Percentiles rank a stretch among this genome's conserved stretches.
phyloP scores from a whole-genome alignment of 2,797 vertebrate species.

The Tachyglossus aculeatus region DNA sequence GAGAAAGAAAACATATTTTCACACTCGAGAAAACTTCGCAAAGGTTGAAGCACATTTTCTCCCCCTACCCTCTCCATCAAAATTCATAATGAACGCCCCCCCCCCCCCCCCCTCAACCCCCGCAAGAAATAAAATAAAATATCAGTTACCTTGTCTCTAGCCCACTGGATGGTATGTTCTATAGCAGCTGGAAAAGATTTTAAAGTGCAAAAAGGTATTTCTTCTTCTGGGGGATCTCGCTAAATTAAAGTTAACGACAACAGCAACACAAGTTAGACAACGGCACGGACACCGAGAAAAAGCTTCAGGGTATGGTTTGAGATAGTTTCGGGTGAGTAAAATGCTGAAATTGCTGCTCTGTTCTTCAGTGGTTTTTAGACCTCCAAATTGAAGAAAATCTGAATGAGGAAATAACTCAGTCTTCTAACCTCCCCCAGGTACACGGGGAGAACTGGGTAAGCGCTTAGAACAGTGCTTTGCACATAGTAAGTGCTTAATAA shows the following conservation, averaged over 20 bases:
- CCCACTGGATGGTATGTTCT: constrained; percentile 99
- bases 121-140: no score
- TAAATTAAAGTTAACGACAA: constrained; percentile 68
- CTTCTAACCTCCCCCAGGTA: no score
- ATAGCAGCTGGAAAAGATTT: constrained; percentile 98
- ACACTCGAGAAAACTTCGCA: not conserved
- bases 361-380: not conserved
- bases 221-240: constrained; percentile 97
- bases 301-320: no score
- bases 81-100: not conserved
- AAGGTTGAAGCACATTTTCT: not conserved
- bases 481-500: no score
- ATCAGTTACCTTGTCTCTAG: constrained; percentile 92
- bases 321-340: no score
- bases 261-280: not conserved
- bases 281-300: not conserved
- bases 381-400: not conserved
- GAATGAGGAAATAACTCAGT: no score
- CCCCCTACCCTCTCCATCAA: not conserved
- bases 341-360: no score
- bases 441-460: no score
- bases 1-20: not conserved
- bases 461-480: no score
- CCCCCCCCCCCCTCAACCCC: no score
- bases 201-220: constrained; percentile 98